phyloP scores from a whole-genome alignment of 1,140 invertebrate genomes.

The Melanaphis sacchari region DNA sequence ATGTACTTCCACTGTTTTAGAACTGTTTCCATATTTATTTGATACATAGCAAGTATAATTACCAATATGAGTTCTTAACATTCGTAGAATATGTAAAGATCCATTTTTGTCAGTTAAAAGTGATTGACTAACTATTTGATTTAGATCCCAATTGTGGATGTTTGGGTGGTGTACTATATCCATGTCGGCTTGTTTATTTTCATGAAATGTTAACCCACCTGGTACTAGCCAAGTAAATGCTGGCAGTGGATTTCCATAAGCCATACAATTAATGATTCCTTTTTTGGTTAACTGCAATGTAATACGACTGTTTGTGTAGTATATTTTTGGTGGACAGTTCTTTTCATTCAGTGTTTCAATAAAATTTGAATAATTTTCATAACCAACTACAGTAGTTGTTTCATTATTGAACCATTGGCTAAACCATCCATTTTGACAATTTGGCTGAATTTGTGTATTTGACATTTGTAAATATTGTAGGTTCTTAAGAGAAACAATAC shows the following conservation, averaged over 20 bases:
- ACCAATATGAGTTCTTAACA: conserved; percentile 82
- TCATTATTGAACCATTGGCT: conserved; percentile 40
- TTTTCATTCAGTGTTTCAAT: not conserved
- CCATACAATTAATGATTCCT: conserved; percentile 75
- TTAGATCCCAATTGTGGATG: conserved; percentile 68
- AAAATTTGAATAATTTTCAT: not conserved
- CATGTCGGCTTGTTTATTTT: conserved; percentile 71
- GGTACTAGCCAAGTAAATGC: conserved; percentile 88
- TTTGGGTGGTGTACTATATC: conserved; percentile 70
- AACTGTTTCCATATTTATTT: conserved; percentile 81
- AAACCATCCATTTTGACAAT: conserved; percentile 51
- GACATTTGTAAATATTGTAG: conserved; percentile 17
- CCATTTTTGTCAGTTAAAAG: conserved; percentile 68
- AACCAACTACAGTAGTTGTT: conserved; percentile 2
- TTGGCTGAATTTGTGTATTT: not conserved
- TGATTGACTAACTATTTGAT: conserved; percentile 59
- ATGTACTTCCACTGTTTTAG: conserved; percentile 74
- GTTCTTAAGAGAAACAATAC: conserved; percentile 41
- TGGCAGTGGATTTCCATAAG: conserved; percentile 77
- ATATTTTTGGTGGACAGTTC: conserved; percentile 33
- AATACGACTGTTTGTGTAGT: not conserved
- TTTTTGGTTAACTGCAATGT: conserved; percentile 42
- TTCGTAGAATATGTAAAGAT: conserved; percentile 71
- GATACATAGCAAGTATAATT: conserved; percentile 85
- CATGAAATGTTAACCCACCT: conserved; percentile 70